Evolutionary conservation across 2,888 invertebrate species (phyloP).

Genomic region (Erannis defoliaria): DNA sequence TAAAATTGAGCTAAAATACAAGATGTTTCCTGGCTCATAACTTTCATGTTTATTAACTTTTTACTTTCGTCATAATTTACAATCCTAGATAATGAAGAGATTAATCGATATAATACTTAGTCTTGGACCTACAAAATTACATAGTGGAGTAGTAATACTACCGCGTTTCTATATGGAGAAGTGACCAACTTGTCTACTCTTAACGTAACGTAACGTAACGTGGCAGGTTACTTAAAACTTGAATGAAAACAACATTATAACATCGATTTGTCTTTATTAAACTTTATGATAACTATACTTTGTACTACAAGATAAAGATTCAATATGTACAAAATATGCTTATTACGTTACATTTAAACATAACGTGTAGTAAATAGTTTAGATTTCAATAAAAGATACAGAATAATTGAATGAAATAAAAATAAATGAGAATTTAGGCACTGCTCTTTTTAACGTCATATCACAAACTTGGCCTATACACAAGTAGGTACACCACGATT

Average conservation of each 20-base stretch:
- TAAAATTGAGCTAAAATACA: no score
- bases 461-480: constrained; percentile 81
- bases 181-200: no score
- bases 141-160: no score
- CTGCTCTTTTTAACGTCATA: constrained; percentile 81
- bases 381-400: constrained; percentile 61
- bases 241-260: constrained; percentile 52
- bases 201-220: no score
- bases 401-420: constrained; percentile 62
- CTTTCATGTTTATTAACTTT: no score
- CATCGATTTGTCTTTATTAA: constrained; percentile 86
- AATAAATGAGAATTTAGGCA: constrained; percentile 83
- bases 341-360: constrained; percentile 57
- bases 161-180: no score
- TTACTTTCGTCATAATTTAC: no score
- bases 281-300: constrained; percentile 77
- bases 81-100: no score
- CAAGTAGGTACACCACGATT: constrained; percentile 65
- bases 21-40: no score
- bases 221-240: no score
- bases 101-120: no score
- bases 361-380: constrained; percentile 64
- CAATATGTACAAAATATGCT: constrained; percentile 78
- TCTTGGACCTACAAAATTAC: no score
- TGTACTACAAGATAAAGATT: constrained; percentile 83